phyloP scores from a whole-genome alignment of 2,797 vertebrate species.

The Coregonus suidteri region DNA sequence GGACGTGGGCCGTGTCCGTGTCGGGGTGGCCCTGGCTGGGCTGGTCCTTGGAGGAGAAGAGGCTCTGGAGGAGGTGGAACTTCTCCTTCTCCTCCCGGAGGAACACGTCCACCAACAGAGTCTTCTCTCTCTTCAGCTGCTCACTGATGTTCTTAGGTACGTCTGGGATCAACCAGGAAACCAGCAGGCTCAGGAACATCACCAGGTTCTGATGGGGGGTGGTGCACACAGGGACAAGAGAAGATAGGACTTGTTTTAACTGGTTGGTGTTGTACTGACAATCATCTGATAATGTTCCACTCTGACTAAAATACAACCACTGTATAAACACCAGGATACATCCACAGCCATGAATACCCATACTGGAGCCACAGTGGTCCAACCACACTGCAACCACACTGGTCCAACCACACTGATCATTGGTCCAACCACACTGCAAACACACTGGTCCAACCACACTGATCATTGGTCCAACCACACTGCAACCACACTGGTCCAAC shows the following conservation, averaged over 20 bases:
- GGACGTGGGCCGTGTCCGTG: slow-evolving; percentile 54
- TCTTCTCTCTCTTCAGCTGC: slow-evolving; percentile 94
- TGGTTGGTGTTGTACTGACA: too few species aligned
- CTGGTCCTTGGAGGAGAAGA: slow-evolving; percentile 73
- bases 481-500: too few species aligned
- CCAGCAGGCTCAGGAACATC: slow-evolving; percentile 92
- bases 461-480: too few species aligned
- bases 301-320: too few species aligned
- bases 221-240: neutral
- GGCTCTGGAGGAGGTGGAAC: slow-evolving; percentile 85
- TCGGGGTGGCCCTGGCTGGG: slow-evolving; percentile 37
- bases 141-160: slow-evolving; percentile 93
- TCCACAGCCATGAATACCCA: too few species aligned
- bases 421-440: too few species aligned
- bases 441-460: too few species aligned
- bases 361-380: too few species aligned
- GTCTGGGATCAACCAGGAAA: slow-evolving; percentile 96
- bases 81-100: slow-evolving; percentile 93
- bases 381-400: too few species aligned
- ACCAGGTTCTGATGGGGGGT: slow-evolving; percentile 85
- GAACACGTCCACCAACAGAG: slow-evolving; percentile 89
- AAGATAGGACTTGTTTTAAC: neutral
- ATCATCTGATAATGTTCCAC: too few species aligned
- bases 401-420: too few species aligned
- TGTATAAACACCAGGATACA: too few species aligned